phyloP scores from a whole-genome alignment of 35 echinoderm and acorn worm species.

The Diadema setosum region DNA sequence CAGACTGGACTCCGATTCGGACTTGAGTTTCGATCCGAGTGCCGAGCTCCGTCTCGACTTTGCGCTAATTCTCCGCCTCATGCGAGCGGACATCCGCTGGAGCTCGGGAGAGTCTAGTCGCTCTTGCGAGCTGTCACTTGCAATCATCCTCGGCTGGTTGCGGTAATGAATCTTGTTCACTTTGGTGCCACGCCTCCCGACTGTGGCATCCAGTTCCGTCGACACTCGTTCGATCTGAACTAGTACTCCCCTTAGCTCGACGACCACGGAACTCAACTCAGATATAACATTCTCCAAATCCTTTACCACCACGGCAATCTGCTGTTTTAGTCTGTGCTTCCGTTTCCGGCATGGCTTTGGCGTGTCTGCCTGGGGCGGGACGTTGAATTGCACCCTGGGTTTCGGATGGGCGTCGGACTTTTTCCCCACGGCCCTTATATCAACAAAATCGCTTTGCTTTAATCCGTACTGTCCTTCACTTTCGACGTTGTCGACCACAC shows the following conservation, averaged over 20 bases:
- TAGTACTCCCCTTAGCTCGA: slow-evolving; percentile 43
- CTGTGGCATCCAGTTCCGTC: slow-evolving; percentile 7
- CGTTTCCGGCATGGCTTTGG: slow-evolving; percentile 2
- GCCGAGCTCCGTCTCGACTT: neutral
- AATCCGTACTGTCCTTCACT: neutral
- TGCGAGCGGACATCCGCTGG: neutral
- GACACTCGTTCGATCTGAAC: slow-evolving; percentile 51
- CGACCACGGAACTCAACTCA: slow-evolving; percentile 50
- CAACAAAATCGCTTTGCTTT: neutral
- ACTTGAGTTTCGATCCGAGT: neutral
- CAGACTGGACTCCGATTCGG: neutral
- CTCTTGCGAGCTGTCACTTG: slow-evolving; percentile 4
- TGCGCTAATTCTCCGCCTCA: neutral
- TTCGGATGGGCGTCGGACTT: neutral
- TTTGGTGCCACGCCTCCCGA: neutral
- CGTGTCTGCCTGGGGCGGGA: neutral
- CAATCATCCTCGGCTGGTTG: neutral
- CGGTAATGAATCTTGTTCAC: neutral
- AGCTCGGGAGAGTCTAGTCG: slow-evolving; percentile 8
- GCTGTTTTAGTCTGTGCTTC: slow-evolving; percentile 41
- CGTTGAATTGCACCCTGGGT: neutral
- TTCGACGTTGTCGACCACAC: neutral
- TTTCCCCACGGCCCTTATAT: neutral
- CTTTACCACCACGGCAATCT: slow-evolving; percentile 48
- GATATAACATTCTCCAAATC: slow-evolving; percentile 59